Evolutionary conservation across 2,888 invertebrate genomes (phyloP).

Genomic region (Holacanthella duospinosa): DNA sequence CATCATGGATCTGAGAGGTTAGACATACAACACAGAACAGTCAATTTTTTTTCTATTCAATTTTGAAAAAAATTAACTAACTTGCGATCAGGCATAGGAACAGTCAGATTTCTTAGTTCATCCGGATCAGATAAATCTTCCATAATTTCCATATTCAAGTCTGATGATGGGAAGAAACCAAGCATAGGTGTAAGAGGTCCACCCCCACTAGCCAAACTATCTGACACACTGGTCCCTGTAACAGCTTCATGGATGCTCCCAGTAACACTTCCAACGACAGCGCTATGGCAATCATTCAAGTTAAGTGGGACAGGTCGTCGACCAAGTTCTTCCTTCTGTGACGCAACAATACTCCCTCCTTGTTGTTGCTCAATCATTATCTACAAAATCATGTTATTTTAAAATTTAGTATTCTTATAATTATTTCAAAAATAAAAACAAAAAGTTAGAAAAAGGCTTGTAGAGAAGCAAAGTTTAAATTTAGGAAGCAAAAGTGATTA

Average conservation of each 20-base stretch:
- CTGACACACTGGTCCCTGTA: conserved; percentile 9
- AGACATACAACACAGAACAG: too few species aligned
- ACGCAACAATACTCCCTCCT: not conserved
- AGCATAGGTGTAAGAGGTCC: conserved; percentile 32
- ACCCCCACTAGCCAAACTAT: conserved; percentile 7
- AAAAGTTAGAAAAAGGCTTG: not conserved
- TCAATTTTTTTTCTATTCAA: not conserved
- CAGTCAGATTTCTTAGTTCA: conserved; percentile 3
- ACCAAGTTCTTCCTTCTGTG: not conserved
- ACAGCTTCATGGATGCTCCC: conserved; percentile 3
- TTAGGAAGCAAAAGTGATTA: too few species aligned
- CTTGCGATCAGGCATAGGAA: conserved; percentile 22
- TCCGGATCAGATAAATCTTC: conserved; percentile 1
- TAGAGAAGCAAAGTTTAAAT: too few species aligned
- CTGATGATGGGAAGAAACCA: conserved; percentile 7
- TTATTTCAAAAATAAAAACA: not conserved
- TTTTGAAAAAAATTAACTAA: not conserved
- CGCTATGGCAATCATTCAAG: not conserved
- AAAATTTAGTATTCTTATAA: not conserved
- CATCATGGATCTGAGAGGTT: conserved; percentile 38
- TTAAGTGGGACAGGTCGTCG: not conserved
- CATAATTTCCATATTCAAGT: not conserved
- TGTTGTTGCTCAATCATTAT: conserved; percentile 6
- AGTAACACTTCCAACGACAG: conserved; percentile 1
- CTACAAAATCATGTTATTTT: conserved; percentile 3